Conservation (phyloP, 2,888 invertebrate species). For the Epistrophe eligans region DNA sequence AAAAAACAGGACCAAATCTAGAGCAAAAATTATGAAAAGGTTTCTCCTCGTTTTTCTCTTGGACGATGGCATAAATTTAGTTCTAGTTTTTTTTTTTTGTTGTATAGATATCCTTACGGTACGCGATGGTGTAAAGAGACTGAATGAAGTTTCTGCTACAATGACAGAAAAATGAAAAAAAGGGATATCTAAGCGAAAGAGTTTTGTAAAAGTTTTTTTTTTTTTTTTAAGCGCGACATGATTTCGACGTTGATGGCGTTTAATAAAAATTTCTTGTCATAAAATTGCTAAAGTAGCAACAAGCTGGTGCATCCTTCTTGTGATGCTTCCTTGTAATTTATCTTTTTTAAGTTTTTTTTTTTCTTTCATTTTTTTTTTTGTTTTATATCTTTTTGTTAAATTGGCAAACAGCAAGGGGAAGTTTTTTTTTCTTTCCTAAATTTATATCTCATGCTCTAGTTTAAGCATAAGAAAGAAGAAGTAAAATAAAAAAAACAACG, state of each 20-base stretch:
- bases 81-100: conserved; percentile 26
- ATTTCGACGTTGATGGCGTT: conserved; percentile 73
- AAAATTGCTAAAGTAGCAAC: conserved; percentile 72
- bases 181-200: conserved; percentile 13
- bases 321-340: conserved; percentile 42
- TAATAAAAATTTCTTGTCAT: conserved; percentile 71
- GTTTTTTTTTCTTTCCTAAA: conserved; percentile 19
- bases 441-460: conserved; percentile 6
- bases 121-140: conserved; percentile 54
- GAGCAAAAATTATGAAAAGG: conserved; percentile 63
- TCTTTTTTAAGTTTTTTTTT: conserved; percentile 20
- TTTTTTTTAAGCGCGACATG: conserved; percentile 54
- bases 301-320: conserved; percentile 64
- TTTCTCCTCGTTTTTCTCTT: conserved; percentile 25
- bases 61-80: conserved; percentile 47
- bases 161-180: neutral
- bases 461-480: neutral
- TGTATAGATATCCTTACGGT: neutral
- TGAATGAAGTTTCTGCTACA: conserved; percentile 51
- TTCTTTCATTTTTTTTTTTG: conserved; percentile 18
- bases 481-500: neutral
- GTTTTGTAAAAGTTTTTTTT: conserved; percentile 37
- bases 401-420: conserved; percentile 23
- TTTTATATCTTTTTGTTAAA: conserved; percentile 21
- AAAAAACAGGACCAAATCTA: conserved; percentile 47